Evolutionary conservation across 2,113 vertebrate genomes (phyloP), one percentile per base, ranked within the genome.

Genomic region (Tachysurus vachellii): DNA sequence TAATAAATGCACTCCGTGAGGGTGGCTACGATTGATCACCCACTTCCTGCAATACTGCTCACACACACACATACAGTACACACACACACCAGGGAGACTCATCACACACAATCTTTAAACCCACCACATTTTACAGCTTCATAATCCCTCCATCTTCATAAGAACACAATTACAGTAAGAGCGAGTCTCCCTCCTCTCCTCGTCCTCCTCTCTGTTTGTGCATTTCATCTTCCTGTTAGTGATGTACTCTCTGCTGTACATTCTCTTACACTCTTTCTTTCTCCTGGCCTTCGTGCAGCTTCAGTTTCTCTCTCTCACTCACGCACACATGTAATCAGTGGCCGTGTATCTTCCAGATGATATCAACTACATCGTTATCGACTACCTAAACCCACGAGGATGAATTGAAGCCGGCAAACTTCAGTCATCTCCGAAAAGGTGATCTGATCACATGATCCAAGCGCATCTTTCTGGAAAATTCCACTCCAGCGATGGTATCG

Each of bases 341-440:
- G 77, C 57, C 77, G n/a, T 19, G 53, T 26, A 47, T 19, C 70
- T 62, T 59, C 56, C 59, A 28, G 36, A n/a, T 71, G 53, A 59
- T 53, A 47, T 86, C 85, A 47, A 53, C 9, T 10, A 16, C 50
- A 81, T 77, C 47, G 7, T 54, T 77, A 77, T 53, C 47, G 13
- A 8, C 26, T 13, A 17, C 26, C 5, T 5, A 77, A 77, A 77
- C 75, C 75, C 50, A 17, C 26, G 10, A 3, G 26, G 13, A 36
- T 2, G 57, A 23, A 86, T 90, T 82, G 87, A 84, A 90, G 90
- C 90, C 84, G 79, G 86, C 5, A 87, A 92, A 89, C 85, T 92
- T 90, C 1, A 71, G 89, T 93, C 89, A 87, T 93, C 90, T 83
- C 86, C 90, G 88, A 84, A 86, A 86, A 88, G 84, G 75, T 13